These are phyloP conservation scores for Cordilura impudica DNA, from an alignment of 2,888 invertebrate genomes.

Conservation along the genomic window DNA sequence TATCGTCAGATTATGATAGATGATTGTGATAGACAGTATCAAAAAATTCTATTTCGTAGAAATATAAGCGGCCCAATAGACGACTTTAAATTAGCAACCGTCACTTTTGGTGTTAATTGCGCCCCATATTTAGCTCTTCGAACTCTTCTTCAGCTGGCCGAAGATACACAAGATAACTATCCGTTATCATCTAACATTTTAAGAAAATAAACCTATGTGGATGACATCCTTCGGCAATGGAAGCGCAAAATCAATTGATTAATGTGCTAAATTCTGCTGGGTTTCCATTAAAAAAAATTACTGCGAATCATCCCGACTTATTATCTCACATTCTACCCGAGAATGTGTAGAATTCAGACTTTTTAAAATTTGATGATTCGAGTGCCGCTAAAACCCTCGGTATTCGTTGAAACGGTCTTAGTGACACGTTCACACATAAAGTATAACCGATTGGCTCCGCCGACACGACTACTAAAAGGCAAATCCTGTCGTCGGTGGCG, in stretches of 20 bases:
- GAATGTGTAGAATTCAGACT: neutral
- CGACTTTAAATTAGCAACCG: no score
- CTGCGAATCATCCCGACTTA: neutral
- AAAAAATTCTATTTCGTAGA: neutral
- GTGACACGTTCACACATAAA: neutral
- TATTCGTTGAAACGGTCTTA: slow-evolving; percentile 1
- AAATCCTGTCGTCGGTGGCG: no score
- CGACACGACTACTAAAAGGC: no score
- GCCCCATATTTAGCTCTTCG: no score
- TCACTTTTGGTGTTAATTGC: no score
- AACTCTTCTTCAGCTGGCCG: slow-evolving; percentile 1
- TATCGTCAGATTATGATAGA: neutral
- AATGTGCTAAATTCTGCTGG: neutral
- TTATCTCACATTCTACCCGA: neutral
- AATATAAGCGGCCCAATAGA: neutral
- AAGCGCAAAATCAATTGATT: neutral
- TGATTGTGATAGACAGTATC: neutral
- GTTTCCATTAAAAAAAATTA: slow-evolving; percentile 7
- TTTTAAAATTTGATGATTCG: slow-evolving; percentile 1
- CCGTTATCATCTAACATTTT: no score
- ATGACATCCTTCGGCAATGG: neutral
- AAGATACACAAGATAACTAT: no score
- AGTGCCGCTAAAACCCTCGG: slow-evolving; percentile 11
- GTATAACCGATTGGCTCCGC: no score
- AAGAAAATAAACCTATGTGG: neutral